Evolutionary conservation across 2,888 invertebrate species (phyloP).

Genomic region (Tetragnatha montana): DNA sequence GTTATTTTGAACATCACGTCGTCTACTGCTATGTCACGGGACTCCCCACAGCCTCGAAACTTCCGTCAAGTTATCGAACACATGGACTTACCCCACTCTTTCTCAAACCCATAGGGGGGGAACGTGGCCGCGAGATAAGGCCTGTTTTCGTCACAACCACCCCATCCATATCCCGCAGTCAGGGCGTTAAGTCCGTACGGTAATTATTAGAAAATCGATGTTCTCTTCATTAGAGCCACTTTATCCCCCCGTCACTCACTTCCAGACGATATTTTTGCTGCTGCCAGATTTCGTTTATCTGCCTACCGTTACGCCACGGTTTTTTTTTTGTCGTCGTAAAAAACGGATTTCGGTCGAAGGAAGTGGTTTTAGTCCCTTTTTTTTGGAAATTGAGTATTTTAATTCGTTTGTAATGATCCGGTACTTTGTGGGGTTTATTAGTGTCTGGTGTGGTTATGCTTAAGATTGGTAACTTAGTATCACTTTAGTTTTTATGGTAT

Average conservation of each 20-base stretch:
- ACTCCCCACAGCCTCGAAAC: too few species aligned
- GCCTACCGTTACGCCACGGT: not conserved
- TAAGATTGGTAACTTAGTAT: too few species aligned
- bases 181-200: constrained; percentile 27
- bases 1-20: too few species aligned
- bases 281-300: not conserved
- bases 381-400: not conserved
- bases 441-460: too few species aligned
- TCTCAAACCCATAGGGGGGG: not conserved
- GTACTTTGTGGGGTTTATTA: not conserved
- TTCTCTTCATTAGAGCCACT: constrained; percentile 40
- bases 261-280: not conserved
- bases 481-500: too few species aligned
- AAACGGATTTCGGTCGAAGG: not conserved
- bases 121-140: constrained; percentile 16
- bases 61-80: not conserved
- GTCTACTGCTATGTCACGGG: too few species aligned
- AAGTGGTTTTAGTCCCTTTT: not conserved
- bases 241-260: constrained; percentile 8
- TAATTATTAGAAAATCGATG: constrained; percentile 61
- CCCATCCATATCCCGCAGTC: constrained; percentile 36
- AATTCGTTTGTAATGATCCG: not conserved
- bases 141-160: constrained; percentile 14
- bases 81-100: not conserved
- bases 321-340: not conserved